These are phyloP conservation scores for Rhinogobius similis DNA, from an alignment of 2,113 vertebrate species.

Conservation along the genomic window DNA sequence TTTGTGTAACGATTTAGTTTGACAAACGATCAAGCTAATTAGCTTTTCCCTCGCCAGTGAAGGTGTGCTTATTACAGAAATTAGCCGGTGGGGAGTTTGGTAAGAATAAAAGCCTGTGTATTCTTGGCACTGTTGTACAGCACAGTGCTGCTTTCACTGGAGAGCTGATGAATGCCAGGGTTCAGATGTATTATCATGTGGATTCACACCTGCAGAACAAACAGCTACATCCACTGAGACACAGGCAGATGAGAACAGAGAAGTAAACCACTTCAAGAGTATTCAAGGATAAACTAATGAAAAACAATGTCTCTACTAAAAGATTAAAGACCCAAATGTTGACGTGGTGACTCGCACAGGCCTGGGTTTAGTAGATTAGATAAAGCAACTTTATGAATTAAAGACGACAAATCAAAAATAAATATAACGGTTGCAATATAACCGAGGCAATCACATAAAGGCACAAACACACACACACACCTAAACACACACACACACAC, in stretches of 20 bases:
- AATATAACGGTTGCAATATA: too few species aligned
- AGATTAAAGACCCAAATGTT: too few species aligned
- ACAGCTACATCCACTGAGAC: constrained; percentile 10
- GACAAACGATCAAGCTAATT: constrained; percentile 52
- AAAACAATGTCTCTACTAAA: too few species aligned
- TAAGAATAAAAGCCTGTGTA: constrained; percentile 28
- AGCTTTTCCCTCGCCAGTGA: constrained; percentile 29
- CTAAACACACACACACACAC: too few species aligned
- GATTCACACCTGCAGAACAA: constrained; percentile 16
- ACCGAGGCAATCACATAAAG: too few species aligned
- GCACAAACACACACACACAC: too few species aligned
- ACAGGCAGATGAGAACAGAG: constrained; percentile 10
- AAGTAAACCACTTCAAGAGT: constrained; percentile 2
- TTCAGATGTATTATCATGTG: constrained; percentile 10
- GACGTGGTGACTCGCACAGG: too few species aligned
- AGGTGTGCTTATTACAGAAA: constrained; percentile 57
- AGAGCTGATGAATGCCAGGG: neutral
- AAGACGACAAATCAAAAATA: neutral
- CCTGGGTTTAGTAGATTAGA: neutral
- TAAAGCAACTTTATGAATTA: too few species aligned
- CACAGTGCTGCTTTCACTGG: constrained; percentile 39
- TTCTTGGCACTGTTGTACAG: constrained; percentile 26
- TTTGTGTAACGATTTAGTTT: constrained; percentile 33
- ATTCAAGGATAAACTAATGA: neutral
- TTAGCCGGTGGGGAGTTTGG: constrained; percentile 42